Percentiles rank a stretch among this genome's conserved stretches.
phyloP scores from a whole-genome alignment of 2,113 vertebrate species.

The Archocentrus centrarchus region DNA sequence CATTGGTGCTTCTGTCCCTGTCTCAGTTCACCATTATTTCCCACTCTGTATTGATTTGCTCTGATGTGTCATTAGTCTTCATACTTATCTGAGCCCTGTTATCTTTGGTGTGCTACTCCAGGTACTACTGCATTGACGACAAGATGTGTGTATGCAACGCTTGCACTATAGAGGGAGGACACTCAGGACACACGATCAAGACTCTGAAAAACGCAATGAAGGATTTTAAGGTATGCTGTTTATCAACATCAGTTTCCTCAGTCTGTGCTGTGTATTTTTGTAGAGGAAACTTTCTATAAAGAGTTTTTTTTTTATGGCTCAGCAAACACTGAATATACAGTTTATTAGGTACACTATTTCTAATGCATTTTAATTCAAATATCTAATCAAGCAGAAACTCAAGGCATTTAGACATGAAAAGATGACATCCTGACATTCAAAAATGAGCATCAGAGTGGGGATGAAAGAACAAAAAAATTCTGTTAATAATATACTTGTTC shows the following conservation, averaged over 20 bases:
- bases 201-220: conserved; percentile 79
- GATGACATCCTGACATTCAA: neutral
- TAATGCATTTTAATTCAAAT: neutral
- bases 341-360: neutral
- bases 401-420: no score
- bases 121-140: conserved; percentile 81
- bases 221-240: conserved; percentile 73
- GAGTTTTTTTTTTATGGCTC: neutral
- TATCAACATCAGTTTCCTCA: neutral
- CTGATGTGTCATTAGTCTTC: neutral
- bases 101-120: neutral
- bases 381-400: neutral
- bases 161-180: conserved; percentile 79
- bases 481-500: neutral
- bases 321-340: neutral
- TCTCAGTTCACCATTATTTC: no score
- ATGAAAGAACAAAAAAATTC: accelerated
- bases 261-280: neutral
- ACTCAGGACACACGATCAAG: conserved; percentile 77
- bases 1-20: neutral
- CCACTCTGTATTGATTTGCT: neutral
- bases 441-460: neutral
- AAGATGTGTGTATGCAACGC: conserved; percentile 76
- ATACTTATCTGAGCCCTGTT: neutral
- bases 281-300: neutral